Evolutionary conservation across 2,797 vertebrate species (phyloP), one percentile per base, ranked within the genome.

Genomic region (Dendrocincla fuliginosa): DNA sequence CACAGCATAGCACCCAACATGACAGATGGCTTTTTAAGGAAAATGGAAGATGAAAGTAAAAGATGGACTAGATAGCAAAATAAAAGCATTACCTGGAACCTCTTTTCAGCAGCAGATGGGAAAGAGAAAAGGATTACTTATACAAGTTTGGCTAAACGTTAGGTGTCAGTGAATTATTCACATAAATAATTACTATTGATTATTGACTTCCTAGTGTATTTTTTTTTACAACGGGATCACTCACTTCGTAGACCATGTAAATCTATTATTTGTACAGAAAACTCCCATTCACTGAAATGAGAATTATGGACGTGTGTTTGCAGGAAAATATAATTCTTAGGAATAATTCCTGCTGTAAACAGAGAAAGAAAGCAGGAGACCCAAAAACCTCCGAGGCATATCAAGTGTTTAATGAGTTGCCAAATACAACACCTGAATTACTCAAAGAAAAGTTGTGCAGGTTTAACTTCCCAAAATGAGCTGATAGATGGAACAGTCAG

Each of bases 51-150:
- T 89, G 52, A 86, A 50, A 89, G 88, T 53, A 93, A 92, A 94
- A 96, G 61, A 93, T 37, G 59, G 65, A 65, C n/a, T 84, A 85
- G 63, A 70, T 23, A 97, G 67, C 73, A 97, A 97, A 97, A 93
- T 55, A 95, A 97, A 90, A 97, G 82, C 53, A 96, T 99, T 99
- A 99, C 99, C 99, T 99, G 92, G 99, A 99, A 96, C 99, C 99
- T 98, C 99, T 99, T 98, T 97, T 97, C 91, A 98, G 98, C 98
- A 99, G 99, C 99, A 98, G 95, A 88, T 95, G 97, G 98, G 97
- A 98, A 96, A 97, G 74, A 95, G 90, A 97, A 92, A 97, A 97
- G 84, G 42, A 97, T 98, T 97, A 98, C 70, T 97, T 95, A 97
- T 75, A 96, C 53, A 95, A 87, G 75, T 95, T 93, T 91, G 69